phyloP scores from a whole-genome alignment of 2,888 invertebrate genomes.

The Sminthurinus aureus region DNA sequence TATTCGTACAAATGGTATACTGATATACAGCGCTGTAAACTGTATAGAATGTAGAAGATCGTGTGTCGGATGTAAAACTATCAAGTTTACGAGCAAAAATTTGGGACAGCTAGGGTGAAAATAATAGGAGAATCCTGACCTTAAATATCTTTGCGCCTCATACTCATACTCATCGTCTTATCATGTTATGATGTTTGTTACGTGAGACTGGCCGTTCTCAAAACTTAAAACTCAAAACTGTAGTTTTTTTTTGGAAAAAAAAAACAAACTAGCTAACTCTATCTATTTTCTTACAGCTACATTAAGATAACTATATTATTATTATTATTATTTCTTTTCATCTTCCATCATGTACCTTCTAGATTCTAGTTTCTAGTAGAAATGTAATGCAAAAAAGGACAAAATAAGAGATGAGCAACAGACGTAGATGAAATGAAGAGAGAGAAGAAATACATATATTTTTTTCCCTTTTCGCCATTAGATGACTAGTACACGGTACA shows the following conservation, averaged over 20 bases:
- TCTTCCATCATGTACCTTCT: background rate
- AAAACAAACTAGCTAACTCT: too few species aligned
- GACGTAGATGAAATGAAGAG: background rate
- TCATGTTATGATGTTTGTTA: constrained; percentile 32
- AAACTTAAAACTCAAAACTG: constrained; percentile 11
- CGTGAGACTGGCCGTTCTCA: constrained; percentile 19
- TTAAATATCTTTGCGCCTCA: constrained; percentile 30
- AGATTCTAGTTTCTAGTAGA: background rate
- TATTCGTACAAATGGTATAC: background rate
- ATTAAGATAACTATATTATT: background rate
- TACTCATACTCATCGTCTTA: too few species aligned
- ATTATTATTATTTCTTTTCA: background rate
- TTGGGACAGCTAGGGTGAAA: constrained; percentile 46
- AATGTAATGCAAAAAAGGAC: constrained; percentile 33
- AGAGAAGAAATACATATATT: constrained; percentile 17
- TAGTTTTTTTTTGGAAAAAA: background rate
- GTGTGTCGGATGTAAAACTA: constrained; percentile 37
- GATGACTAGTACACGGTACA: constrained; percentile 39
- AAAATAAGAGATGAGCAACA: constrained; percentile 1
- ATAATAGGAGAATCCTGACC: constrained; percentile 43
- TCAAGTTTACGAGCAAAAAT: constrained; percentile 47
- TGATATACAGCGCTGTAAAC: background rate
- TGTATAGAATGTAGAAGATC: background rate
- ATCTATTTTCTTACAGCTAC: constrained; percentile 8
- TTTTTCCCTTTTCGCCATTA: constrained; percentile 33